These are phyloP conservation scores for Agrochola circellaris DNA, from an alignment of 2,888 invertebrate genomes.

Conservation along the genomic window DNA sequence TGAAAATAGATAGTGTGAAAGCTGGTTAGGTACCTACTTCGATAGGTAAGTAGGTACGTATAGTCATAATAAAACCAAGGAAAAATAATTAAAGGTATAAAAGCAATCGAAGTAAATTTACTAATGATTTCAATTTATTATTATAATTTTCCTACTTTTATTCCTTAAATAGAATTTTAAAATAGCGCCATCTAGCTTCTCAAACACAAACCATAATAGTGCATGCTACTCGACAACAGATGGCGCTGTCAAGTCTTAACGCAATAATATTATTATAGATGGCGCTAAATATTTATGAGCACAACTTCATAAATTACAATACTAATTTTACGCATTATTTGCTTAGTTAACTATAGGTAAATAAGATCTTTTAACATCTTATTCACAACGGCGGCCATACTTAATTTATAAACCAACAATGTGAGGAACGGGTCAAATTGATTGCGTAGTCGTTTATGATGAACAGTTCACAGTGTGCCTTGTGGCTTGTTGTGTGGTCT, in stretches of 20 bases:
- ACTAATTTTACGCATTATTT: conserved; percentile 3
- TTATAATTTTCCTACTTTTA: not conserved
- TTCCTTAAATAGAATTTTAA: not conserved
- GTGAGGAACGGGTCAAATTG: conserved; percentile 85
- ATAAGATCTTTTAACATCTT: conserved; percentile 19
- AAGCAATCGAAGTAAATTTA: not conserved
- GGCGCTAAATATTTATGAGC: conserved; percentile 38
- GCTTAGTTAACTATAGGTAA: not conserved
- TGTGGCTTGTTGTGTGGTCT: conserved; percentile 76
- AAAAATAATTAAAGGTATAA: not conserved
- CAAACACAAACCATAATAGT: not conserved
- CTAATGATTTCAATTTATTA: not conserved
- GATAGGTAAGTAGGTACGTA: not conserved
- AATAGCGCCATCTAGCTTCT: conserved; percentile 66
- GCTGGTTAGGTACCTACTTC: not conserved
- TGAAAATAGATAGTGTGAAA: not conserved
- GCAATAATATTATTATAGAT: conserved; percentile 47
- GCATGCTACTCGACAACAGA: conserved; percentile 78
- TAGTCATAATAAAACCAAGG: not conserved
- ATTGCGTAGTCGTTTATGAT: conserved; percentile 84
- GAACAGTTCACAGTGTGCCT: conserved; percentile 73
- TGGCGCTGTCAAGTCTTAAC: conserved; percentile 69
- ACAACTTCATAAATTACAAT: not conserved
- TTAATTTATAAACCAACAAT: conserved; percentile 72
- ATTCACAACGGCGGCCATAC: conserved; percentile 13